Percentiles rank a stretch among this genome's conserved stretches.
Conservation (phyloP, 2,888 invertebrate genomes). For the Diaphora mendica region DNA sequence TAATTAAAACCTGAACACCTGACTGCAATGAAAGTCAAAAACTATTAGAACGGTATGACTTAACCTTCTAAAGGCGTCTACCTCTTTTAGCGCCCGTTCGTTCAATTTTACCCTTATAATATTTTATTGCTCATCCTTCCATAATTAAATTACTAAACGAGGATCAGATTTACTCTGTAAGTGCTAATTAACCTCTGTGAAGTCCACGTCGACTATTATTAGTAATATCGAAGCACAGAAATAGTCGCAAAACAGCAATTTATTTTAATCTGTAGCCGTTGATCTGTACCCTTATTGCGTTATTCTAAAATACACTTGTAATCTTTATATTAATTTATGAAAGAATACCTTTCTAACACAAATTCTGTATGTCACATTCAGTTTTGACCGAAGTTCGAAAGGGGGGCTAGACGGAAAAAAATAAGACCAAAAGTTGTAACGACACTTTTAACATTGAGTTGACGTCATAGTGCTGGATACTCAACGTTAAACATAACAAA, state of each 20-base stretch:
- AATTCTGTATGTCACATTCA: not conserved
- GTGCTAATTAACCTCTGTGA: conserved; percentile 39
- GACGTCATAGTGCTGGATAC: too few relatives aligned
- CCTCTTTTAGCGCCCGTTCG: conserved; percentile 5
- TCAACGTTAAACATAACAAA: too few relatives aligned
- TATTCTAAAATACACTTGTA: conserved; percentile 27
- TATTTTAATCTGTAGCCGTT: conserved; percentile 55
- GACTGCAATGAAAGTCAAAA: conserved; percentile 6
- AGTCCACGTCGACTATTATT: conserved; percentile 31
- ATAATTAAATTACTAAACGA: conserved; percentile 29
- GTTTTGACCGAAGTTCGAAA: too few relatives aligned
- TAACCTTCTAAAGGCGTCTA: conserved; percentile 6
- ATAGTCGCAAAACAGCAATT: conserved; percentile 48
- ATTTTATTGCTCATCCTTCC: conserved; percentile 14
- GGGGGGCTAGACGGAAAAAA: too few relatives aligned
- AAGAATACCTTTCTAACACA: not conserved
- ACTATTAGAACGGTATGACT: conserved; percentile 10
- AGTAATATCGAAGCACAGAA: conserved; percentile 33
- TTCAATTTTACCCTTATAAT: conserved; percentile 17
- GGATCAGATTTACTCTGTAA: conserved; percentile 33
- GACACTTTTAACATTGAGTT: too few relatives aligned
- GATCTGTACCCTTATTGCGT: conserved; percentile 55
- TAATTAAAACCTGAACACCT: conserved; percentile 3
- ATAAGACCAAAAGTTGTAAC: too few relatives aligned
- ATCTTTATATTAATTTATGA: not conserved